Conservation (phyloP, 2,113 vertebrate genomes). For the Myrmecobius fasciatus region DNA sequence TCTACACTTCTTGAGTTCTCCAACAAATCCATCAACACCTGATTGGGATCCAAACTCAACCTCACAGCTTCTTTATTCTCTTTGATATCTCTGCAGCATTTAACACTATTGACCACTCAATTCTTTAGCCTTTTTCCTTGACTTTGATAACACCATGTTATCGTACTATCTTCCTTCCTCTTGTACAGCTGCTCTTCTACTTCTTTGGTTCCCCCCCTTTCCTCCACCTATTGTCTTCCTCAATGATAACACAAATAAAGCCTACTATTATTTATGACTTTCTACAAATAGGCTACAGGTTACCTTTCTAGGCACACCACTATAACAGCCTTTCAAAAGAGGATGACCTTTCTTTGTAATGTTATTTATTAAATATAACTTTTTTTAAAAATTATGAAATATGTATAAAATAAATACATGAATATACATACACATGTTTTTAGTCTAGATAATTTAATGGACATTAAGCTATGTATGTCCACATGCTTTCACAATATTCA, state of each 20-base stretch:
- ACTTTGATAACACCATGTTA: neutral
- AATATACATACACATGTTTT: too few relatives aligned
- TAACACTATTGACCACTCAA: neutral
- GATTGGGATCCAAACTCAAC: neutral
- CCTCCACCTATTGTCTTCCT: neutral
- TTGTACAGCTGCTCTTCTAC: neutral
- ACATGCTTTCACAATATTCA: too few relatives aligned
- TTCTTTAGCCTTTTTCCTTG: neutral
- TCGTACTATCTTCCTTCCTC: neutral
- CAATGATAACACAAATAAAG: neutral
- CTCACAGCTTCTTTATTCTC: neutral
- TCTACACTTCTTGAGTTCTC: neutral
- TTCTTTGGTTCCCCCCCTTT: neutral
- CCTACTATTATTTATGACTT: too few relatives aligned
- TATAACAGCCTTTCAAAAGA: too few relatives aligned
- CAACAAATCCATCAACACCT: slow-evolving; percentile 8
- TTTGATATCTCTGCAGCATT: neutral
- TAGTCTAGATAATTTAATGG: too few relatives aligned
- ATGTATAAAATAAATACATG: too few relatives aligned
- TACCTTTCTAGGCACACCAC: too few relatives aligned
- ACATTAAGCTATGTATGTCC: too few relatives aligned
- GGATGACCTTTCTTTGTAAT: too few relatives aligned
- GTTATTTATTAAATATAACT: too few relatives aligned
- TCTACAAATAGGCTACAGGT: too few relatives aligned
- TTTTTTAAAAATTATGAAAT: too few relatives aligned